Percentiles rank a stretch among this genome's conserved stretches.
These are phyloP conservation scores for Yponomeuta cagnagella DNA, from an alignment of 2,888 invertebrate genomes.

Conservation along the genomic window DNA sequence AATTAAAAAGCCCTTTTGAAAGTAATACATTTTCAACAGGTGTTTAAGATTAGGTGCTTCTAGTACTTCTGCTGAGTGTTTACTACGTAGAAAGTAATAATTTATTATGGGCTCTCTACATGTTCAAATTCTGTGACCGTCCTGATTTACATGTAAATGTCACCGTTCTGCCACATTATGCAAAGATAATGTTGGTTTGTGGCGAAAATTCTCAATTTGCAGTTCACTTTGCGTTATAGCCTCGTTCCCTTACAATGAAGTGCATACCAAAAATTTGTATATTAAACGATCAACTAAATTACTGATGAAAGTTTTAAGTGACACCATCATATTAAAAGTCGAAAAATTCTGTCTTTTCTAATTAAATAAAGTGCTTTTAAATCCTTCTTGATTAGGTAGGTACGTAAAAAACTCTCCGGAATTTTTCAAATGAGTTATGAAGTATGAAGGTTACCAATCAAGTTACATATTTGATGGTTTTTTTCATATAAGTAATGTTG, in stretches of 20 bases:
- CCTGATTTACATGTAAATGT: constrained; percentile 57
- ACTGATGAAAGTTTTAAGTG: no score
- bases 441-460: no score
- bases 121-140: not conserved
- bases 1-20: no score
- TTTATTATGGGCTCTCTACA: not conserved
- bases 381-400: no score
- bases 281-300: not conserved
- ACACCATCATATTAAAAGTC: no score
- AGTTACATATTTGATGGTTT: not conserved
- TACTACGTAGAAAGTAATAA: not conserved
- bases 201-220: constrained; percentile 50
- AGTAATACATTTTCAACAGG: no score
- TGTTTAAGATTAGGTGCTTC: no score
- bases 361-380: no score
- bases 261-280: not conserved
- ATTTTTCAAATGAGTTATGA: no score
- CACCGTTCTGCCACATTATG: constrained; percentile 56
- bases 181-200: constrained; percentile 44
- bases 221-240: constrained; percentile 41
- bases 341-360: no score
- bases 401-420: no score
- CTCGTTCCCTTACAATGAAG: constrained; percentile 5
- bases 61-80: no score
- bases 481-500: not conserved